Evolutionary conservation across 2,113 vertebrate genomes (phyloP).

Genomic region (Lepidothrix coronata): DNA sequence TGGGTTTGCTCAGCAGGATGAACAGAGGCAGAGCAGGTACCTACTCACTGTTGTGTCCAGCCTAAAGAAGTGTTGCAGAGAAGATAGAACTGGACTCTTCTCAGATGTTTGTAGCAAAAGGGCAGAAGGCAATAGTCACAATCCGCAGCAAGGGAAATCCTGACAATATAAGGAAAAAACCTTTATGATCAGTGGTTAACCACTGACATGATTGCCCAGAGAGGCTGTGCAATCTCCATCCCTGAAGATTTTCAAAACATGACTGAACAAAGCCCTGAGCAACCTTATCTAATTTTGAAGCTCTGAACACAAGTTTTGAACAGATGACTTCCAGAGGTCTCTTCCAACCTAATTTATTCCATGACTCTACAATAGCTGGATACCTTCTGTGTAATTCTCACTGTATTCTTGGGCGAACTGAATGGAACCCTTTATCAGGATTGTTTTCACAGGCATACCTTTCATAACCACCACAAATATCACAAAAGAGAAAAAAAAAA

Average conservation of each 20-base stretch:
- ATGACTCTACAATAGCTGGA: slow-evolving; percentile 33
- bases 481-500: background rate
- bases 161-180: background rate
- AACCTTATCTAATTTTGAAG: slow-evolving; percentile 5
- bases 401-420: background rate
- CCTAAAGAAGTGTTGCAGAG: background rate
- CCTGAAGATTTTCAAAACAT: slow-evolving; percentile 5
- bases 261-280: background rate
- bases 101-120: background rate
- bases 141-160: background rate
- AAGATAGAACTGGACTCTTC: background rate
- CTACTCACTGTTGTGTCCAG: background rate
- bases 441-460: slow-evolving; percentile 57
- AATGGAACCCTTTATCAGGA: slow-evolving; percentile 13
- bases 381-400: background rate
- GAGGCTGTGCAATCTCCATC: background rate
- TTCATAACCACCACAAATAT: slow-evolving; percentile 39
- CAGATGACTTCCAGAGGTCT: slow-evolving; percentile 19
- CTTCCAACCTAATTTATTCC: slow-evolving; percentile 32
- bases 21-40: background rate
- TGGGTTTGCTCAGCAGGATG: background rate
- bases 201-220: background rate
- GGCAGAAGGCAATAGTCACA: background rate
- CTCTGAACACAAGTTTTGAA: background rate
- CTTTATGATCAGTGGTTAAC: background rate